phyloP scores from a whole-genome alignment of 2,113 vertebrate genomes.

The Hippocampus comes region DNA sequence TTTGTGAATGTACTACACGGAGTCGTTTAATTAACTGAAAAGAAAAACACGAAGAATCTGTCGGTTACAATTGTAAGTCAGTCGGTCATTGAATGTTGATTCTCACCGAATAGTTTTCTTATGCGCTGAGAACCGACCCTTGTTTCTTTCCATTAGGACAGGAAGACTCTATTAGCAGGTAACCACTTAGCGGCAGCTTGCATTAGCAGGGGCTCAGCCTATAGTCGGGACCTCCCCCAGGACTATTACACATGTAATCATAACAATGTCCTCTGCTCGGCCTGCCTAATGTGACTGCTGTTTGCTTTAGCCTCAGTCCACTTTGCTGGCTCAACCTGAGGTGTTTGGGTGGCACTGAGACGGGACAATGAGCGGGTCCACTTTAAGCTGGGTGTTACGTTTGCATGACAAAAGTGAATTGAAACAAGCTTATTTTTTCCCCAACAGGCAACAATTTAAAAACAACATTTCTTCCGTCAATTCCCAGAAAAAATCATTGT shows the following conservation, averaged over 20 bases:
- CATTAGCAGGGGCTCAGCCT: constrained; percentile 56
- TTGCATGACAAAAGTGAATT: background rate
- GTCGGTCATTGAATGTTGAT: constrained; percentile 27
- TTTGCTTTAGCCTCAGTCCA: constrained; percentile 56
- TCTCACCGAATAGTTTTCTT: constrained; percentile 24
- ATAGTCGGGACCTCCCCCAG: constrained; percentile 53
- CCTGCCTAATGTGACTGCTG: constrained; percentile 63
- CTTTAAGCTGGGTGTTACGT: background rate
- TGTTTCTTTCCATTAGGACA: constrained; percentile 65
- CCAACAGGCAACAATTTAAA: background rate
- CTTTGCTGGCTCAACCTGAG: constrained; percentile 44
- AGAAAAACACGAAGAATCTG: background rate
- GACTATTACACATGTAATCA: constrained; percentile 71
- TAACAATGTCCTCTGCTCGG: constrained; percentile 67
- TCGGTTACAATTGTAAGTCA: constrained; percentile 12
- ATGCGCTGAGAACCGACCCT: constrained; percentile 34
- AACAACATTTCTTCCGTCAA: background rate
- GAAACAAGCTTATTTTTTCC: background rate
- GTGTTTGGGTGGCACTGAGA: constrained; percentile 32
- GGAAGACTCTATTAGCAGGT: constrained; percentile 69
- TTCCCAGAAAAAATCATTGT: background rate
- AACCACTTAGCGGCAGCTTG: constrained; percentile 63
- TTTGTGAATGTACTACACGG: background rate
- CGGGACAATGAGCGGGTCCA: background rate
- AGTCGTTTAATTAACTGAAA: background rate